Evolutionary conservation across 2,797 vertebrate genomes (phyloP), one percentile per base, ranked within the genome.

Genomic region (Morelia viridis): DNA sequence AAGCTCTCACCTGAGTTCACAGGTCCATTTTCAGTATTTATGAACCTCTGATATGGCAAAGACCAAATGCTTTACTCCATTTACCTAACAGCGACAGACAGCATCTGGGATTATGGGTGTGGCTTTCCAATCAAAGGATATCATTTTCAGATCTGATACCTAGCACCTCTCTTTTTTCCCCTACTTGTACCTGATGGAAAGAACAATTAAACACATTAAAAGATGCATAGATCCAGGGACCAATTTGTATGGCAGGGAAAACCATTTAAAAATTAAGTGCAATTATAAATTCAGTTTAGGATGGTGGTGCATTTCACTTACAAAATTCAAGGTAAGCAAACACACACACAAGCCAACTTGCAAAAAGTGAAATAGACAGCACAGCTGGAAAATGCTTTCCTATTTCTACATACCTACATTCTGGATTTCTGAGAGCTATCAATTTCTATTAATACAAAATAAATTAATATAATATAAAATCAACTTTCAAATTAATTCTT

Each of bases 231-330:
- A 68, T 5, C n/a, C 53, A 41, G 60, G 9, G 31, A 26, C 57
- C 17, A 35, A 62, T 90, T 22, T 31, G 41, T 64, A 11, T 62
- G 41, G 17, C 58, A 87, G 57, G 22, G 5, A 91, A 85, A 60
- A 8, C 91, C 95, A 92, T 91, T 88, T 89, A 93, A 89, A 93
- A 0, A 56, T 28, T 3, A 94, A 94, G 93, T 93, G 93, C 94
- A 95, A 93, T 58, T 89, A 94, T 60, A 60, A 17, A 22, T 76
- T 41, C 31, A 22, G 17, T 8, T 76, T 76, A 76, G 71, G 71
- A 76, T 41, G 71, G 41, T 22, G 28, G 76, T 94, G 88, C 92
- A 86, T 94, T 95, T 95, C 94, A 95, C 95, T 95, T 92, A 92
- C 87, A 26, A 50, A 15, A 92, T 58, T 1, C 22, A 92, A 41